phyloP scores from a whole-genome alignment of 2,888 invertebrate genomes.

The Aporophyla nigra region DNA sequence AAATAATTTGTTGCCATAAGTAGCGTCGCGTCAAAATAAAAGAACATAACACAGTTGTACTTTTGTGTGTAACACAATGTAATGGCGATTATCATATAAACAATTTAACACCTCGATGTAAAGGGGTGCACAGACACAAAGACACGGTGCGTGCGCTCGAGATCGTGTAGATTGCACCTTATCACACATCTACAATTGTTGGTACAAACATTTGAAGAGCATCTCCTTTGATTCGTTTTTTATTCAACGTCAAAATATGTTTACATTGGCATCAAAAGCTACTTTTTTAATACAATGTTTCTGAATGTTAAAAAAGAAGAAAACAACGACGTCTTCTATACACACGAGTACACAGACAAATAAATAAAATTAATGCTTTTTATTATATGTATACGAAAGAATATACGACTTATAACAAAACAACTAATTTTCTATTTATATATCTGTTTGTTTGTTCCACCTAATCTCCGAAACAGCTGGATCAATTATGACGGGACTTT shows the following conservation, averaged over 20 bases:
- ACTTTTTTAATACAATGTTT: neutral
- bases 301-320: neutral
- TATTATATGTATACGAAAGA: too few species aligned
- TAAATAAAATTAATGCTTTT: too few species aligned
- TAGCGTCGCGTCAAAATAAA: conserved; percentile 32
- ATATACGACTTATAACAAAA: too few species aligned
- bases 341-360: too few species aligned
- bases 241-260: conserved; percentile 35
- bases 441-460: too few species aligned
- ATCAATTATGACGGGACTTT: too few species aligned
- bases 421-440: too few species aligned
- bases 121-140: conserved; percentile 74
- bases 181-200: conserved; percentile 70
- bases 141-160: conserved; percentile 64
- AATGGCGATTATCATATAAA: conserved; percentile 63
- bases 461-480: too few species aligned
- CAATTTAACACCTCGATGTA: conserved; percentile 74
- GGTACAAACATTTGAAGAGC: conserved; percentile 68
- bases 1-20: conserved; percentile 8
- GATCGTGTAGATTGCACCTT: conserved; percentile 73
- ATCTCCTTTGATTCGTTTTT: conserved; percentile 41
- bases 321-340: neutral
- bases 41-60: conserved; percentile 40
- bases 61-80: conserved; percentile 56
- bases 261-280: conserved; percentile 4